A percentile compares a stretch with the other conserved stretches of the same genome.
phyloP scores from a whole-genome alignment of 1,140 invertebrate genomes.

The Meloidogyne floridensis region DNA sequence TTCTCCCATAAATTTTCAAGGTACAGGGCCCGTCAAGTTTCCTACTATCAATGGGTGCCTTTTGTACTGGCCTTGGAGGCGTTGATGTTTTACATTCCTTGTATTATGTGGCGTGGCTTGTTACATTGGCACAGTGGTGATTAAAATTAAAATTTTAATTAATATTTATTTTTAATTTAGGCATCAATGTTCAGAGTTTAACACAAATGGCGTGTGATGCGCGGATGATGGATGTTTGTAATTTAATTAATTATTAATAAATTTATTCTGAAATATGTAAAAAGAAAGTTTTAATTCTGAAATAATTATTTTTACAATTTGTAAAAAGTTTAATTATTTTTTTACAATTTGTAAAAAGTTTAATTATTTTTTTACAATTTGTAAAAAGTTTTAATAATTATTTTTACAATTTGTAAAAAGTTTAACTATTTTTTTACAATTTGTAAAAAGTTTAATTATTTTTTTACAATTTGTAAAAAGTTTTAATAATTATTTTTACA shows the following conservation, averaged over 20 bases:
- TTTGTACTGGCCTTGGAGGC: constrained; percentile 69
- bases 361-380: too few relatives aligned
- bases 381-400: too few relatives aligned
- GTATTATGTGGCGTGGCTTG: constrained; percentile 68
- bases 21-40: constrained; percentile 62
- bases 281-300: neutral
- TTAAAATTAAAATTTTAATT: neutral
- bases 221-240: constrained; percentile 60
- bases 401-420: too few relatives aligned
- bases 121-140: constrained; percentile 66
- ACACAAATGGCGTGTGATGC: constrained; percentile 66
- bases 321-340: too few relatives aligned
- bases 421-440: too few relatives aligned
- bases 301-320: neutral
- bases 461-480: too few relatives aligned
- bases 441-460: too few relatives aligned
- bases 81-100: constrained; percentile 70
- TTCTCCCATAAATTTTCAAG: constrained; percentile 31
- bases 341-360: too few relatives aligned
- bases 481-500: too few relatives aligned
- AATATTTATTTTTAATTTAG: constrained; percentile 43
- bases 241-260: neutral
- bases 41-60: constrained; percentile 69
- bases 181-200: constrained; percentile 64
- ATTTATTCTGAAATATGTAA: neutral